Base-by-base conservation (phyloP, 2,888 invertebrate genomes). In the Andrena chrysosceles region DNA sequence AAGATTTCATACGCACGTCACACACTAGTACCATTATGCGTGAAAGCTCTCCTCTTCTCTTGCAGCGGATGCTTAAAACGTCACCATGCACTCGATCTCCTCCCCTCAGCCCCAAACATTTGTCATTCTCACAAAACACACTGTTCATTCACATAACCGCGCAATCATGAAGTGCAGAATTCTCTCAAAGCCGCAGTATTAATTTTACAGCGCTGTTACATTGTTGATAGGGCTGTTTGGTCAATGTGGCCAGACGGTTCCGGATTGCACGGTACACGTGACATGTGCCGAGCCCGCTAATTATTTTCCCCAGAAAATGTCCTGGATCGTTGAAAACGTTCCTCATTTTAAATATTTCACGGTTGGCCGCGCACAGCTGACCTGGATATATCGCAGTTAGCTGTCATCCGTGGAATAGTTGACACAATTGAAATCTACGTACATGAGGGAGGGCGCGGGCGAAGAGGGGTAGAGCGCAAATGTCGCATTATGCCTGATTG, bases 281-380 rank as follows among this genome's bases (percentile, higher is more conserved):
- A 56, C 56, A 56, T 4, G 23, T 56, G 23, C 56, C 10, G 10
- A 13, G 10, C 56, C 23, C 10, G 23, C 13, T 56, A 56, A 56
- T 56, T 26, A 56, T 26, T 56, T 56, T 56, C 20, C 56, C 54
- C 56, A 26, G 56, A 56, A 56, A 56, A 56, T 56, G 23, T 23
- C 26, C 56, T 13, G 23, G 23, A 23, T 4, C 23, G 56, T 26
- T 56, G 23, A 56, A 56, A 56, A 26, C 23, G 26, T 56, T 56
- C 56, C 56, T 2, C 10, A 13, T 56, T 56, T 56, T 56, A 48
- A 64, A 48, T 64, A 31, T 63, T 48, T 35, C 35, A 26, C 67
- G 29, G 52, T 42, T 31, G 54, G 33, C 5, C 23, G 35, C 16
- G 35, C n/a, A 63, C 16, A 33, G 64, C 42, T 23, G 16, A 13